These are phyloP conservation scores for Rana temporaria DNA, from an alignment of 2,113 vertebrate genomes.

Conservation along the genomic window DNA sequence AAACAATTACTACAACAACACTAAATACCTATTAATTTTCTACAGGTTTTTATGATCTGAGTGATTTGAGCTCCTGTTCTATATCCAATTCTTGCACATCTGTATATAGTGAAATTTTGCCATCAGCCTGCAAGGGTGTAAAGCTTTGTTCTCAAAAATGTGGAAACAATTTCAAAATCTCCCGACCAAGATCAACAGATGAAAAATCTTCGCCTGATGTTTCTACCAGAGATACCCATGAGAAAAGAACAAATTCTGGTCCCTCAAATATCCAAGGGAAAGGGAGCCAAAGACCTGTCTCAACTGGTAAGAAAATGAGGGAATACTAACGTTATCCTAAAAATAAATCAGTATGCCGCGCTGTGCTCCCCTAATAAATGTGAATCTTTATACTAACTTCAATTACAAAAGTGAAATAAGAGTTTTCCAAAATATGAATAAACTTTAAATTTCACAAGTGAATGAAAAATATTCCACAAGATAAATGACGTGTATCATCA, in stretches of 20 bases:
- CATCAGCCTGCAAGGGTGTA: conserved; percentile 78
- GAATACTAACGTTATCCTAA: no score
- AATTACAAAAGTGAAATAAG: no score
- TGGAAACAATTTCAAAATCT: conserved; percentile 60
- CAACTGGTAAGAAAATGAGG: conserved; percentile 80
- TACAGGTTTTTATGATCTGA: conserved; percentile 94
- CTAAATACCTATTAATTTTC: conserved; percentile 30
- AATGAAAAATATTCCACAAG: no score
- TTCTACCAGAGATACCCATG: conserved; percentile 68
- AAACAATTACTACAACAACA: background rate
- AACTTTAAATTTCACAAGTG: no score
- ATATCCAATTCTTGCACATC: conserved; percentile 93
- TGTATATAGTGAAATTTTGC: conserved; percentile 87
- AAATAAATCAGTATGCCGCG: no score
- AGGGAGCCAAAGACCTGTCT: conserved; percentile 83
- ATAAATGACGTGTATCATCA: no score
- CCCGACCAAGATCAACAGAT: conserved; percentile 84
- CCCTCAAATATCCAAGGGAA: conserved; percentile 62
- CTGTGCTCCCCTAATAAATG: no score
- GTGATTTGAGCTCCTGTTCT: conserved; percentile 88
- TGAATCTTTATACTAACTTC: no score
- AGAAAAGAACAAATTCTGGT: conserved; percentile 66
- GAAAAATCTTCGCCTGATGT: conserved; percentile 75
- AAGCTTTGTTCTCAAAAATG: conserved; percentile 66
- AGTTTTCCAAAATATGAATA: no score